A percentile compares a stretch with the other conserved stretches of the same genome.
phyloP scores from a whole-genome alignment of 2,888 invertebrate genomes.

The Lordiphosa fenestrarum region DNA sequence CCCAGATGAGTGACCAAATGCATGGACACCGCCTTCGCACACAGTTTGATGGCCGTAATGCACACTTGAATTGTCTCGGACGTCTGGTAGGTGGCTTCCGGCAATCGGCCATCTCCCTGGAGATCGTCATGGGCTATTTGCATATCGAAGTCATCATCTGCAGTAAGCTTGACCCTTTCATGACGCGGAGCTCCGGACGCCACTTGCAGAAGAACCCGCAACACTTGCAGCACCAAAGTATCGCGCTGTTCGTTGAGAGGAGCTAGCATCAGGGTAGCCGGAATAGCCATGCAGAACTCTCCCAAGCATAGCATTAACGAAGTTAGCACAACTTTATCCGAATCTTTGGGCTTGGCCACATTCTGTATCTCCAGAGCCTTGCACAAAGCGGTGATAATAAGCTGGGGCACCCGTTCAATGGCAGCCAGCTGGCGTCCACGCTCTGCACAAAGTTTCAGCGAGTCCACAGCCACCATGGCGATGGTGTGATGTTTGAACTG shows the following conservation, averaged over 20 bases:
- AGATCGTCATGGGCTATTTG: conserved; percentile 78
- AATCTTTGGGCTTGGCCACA: conserved; percentile 77
- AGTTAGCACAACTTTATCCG: conserved; percentile 79
- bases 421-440: conserved; percentile 75
- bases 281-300: conserved; percentile 95
- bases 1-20: conserved; percentile 95
- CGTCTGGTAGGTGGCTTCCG: conserved; percentile 78
- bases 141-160: conserved; percentile 80
- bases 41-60: conserved; percentile 83
- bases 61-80: conserved; percentile 81
- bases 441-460: conserved; percentile 78
- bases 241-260: conserved; percentile 76
- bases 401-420: conserved; percentile 77
- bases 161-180: conserved; percentile 77
- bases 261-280: conserved; percentile 83
- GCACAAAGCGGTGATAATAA: conserved; percentile 78
- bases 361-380: conserved; percentile 80
- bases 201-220: conserved; percentile 83
- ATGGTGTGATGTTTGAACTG: conserved; percentile 80
- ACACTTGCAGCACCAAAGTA: conserved; percentile 85
- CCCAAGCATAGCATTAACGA: conserved; percentile 93
- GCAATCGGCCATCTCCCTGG: conserved; percentile 70
- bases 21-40: conserved; percentile 84
- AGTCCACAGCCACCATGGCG: conserved; percentile 78
- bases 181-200: conserved; percentile 77